Evolutionary conservation across 2,888 invertebrate species (phyloP).

Genomic region (Drosophila algonquin): DNA sequence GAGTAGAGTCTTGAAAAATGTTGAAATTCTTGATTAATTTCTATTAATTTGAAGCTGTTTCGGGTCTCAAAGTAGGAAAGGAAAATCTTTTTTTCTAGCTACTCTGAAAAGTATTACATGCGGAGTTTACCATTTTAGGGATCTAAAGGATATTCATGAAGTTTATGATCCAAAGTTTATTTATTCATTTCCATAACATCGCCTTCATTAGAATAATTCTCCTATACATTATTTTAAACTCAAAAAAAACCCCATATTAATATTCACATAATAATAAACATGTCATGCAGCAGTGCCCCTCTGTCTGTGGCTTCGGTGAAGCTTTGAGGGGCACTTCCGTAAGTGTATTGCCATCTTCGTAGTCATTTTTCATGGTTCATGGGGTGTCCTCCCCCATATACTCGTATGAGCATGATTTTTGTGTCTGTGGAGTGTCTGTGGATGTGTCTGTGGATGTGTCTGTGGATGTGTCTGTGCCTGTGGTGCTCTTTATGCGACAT

Average conservation of each 20-base stretch:
- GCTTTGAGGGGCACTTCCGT: background rate
- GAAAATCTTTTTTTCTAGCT: no score
- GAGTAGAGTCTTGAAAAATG: no score
- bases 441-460: background rate
- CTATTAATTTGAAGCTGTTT: no score
- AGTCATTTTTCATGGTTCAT: background rate
- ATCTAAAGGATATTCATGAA: background rate
- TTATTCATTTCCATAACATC: background rate
- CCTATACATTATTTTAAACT: background rate
- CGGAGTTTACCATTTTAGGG: no score
- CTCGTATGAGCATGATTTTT: slow-evolving; percentile 28
- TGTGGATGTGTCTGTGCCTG: slow-evolving; percentile 13
- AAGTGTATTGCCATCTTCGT: slow-evolving; percentile 3
- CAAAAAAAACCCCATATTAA: background rate
- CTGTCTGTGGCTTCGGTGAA: background rate
- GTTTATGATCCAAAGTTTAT: background rate
- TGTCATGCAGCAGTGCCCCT: background rate
- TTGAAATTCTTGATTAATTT: no score
- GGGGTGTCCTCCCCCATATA: slow-evolving; percentile 1
- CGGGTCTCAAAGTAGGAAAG: no score
- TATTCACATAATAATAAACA: background rate
- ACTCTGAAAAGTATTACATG: no score
- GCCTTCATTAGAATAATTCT: background rate
- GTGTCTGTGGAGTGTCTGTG: slow-evolving; percentile 2
- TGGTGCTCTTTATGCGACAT: slow-evolving; percentile 61